Evolutionary conservation across 2,888 invertebrate species (phyloP).

Genomic region (Uropetala carovei): DNA sequence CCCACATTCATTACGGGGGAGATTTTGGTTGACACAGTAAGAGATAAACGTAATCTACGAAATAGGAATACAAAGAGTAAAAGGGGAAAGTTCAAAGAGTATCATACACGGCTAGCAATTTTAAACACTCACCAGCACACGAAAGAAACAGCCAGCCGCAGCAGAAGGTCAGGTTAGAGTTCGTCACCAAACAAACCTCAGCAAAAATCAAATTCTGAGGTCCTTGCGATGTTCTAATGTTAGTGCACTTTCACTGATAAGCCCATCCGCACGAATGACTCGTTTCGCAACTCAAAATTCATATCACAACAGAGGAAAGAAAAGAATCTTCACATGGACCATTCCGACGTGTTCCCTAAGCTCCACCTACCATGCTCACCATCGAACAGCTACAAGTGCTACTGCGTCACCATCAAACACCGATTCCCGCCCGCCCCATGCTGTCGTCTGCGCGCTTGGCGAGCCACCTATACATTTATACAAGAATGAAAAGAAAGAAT

Average conservation of each 20-base stretch:
- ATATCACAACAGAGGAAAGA: neutral
- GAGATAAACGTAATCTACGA: neutral
- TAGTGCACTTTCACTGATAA: constrained; percentile 15
- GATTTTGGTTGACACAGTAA: neutral
- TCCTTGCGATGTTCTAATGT: neutral
- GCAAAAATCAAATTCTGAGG: constrained; percentile 36
- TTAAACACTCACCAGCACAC: constrained; percentile 17
- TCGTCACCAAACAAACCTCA: constrained; percentile 8
- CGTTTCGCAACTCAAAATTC: neutral
- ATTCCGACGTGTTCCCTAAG: neutral
- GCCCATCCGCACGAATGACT: neutral
- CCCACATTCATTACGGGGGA: neutral
- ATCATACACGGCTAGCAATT: neutral
- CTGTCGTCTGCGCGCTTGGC: constrained; percentile 58
- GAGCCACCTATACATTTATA: constrained; percentile 37
- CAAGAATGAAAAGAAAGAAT: constrained; percentile 15
- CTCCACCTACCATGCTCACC: constrained; percentile 44
- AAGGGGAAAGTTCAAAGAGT: neutral
- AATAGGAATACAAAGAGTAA: neutral
- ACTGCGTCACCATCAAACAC: constrained; percentile 41
- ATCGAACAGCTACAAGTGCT: constrained; percentile 55
- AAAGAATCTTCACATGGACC: constrained; percentile 22
- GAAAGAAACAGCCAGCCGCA: neutral
- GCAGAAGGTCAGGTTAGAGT: neutral
- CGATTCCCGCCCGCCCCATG: constrained; percentile 61